A percentile compares a stretch with the other conserved stretches of the same genome.
phyloP scores from a whole-genome alignment of 2,888 invertebrate genomes.

The Platynereis dumerilii region DNA sequence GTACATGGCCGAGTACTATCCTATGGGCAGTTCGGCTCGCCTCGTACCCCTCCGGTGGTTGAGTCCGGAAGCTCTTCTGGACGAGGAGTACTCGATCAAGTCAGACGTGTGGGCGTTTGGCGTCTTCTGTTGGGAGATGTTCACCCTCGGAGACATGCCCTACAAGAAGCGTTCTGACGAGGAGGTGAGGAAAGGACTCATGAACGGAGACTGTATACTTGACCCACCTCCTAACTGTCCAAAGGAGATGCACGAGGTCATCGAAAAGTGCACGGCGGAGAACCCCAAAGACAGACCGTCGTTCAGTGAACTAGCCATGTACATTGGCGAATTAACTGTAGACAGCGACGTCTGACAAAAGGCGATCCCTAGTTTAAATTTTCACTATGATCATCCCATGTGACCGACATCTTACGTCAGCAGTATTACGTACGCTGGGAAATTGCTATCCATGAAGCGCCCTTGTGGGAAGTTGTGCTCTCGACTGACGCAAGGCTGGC shows the following conservation, averaged over 20 bases:
- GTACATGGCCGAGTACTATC: slow-evolving; percentile 88
- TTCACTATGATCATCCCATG: too few relatives aligned
- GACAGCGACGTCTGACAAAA: slow-evolving; percentile 36
- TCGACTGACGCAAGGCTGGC: too few relatives aligned
- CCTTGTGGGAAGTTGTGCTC: too few relatives aligned
- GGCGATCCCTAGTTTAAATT: too few relatives aligned
- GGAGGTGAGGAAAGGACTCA: slow-evolving; percentile 66
- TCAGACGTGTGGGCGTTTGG: slow-evolving; percentile 93
- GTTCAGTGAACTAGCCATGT: slow-evolving; percentile 59
- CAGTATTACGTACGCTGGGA: too few relatives aligned
- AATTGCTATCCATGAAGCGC: too few relatives aligned
- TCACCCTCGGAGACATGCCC: slow-evolving; percentile 79
- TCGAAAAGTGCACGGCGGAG: slow-evolving; percentile 57
- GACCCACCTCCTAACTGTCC: slow-evolving; percentile 55
- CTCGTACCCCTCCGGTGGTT: slow-evolving; percentile 85
- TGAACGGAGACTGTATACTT: slow-evolving; percentile 32
- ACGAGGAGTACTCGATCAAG: slow-evolving; percentile 89
- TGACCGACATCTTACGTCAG: too few relatives aligned
- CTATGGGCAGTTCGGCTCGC: slow-evolving; percentile 57
- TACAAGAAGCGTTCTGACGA: slow-evolving; percentile 79
- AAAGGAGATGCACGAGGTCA: slow-evolving; percentile 48
- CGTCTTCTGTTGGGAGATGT: slow-evolving; percentile 88
- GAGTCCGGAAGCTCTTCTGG: slow-evolving; percentile 83
- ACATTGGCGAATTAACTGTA: slow-evolving; percentile 54
- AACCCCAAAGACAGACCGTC: slow-evolving; percentile 62